A percentile compares a stretch with the other conserved stretches of the same genome.
Evolutionary conservation across 2,113 vertebrate species (phyloP).

Genomic region (Podocnemis expansa): DNA sequence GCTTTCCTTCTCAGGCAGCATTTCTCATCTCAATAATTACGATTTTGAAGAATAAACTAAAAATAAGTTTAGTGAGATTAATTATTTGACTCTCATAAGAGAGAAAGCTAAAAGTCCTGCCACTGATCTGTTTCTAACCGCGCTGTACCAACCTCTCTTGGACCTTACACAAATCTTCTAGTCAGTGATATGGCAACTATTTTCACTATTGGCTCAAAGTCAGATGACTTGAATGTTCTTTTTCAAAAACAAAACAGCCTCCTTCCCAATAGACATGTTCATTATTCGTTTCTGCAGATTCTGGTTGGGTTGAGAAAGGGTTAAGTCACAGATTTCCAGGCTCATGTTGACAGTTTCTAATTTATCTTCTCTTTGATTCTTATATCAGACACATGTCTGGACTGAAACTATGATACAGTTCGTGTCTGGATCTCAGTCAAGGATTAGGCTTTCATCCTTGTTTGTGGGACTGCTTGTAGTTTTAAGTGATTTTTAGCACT

Average conservation of each 20-base stretch:
- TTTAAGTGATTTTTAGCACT: constrained; percentile 35
- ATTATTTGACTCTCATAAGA: constrained; percentile 55
- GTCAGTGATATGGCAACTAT: constrained; percentile 42
- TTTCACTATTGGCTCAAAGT: constrained; percentile 49
- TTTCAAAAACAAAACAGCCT: constrained; percentile 7
- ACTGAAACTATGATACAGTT: constrained; percentile 47
- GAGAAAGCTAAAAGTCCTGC: constrained; percentile 43
- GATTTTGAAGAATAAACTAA: constrained; percentile 11
- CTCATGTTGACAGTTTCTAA: background rate
- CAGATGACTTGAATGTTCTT: constrained; percentile 41
- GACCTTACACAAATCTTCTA: constrained; percentile 54
- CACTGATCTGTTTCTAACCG: constrained; percentile 66
- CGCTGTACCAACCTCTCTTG: constrained; percentile 61
- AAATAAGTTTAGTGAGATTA: background rate
- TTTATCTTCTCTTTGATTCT: constrained; percentile 55
- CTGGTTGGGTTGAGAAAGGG: constrained; percentile 13
- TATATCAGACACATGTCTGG: constrained; percentile 25
- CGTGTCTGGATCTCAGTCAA: constrained; percentile 55
- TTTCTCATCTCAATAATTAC: background rate
- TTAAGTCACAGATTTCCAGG: constrained; percentile 35
- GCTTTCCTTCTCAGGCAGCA: background rate
- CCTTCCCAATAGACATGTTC: background rate
- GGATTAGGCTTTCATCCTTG: constrained; percentile 46
- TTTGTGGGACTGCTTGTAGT: constrained; percentile 28
- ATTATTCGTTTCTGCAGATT: background rate